A percentile compares a stretch with the other conserved stretches of the same genome.
Conservation (phyloP, 2,888 invertebrate genomes). For the Stratiomys singularior region DNA sequence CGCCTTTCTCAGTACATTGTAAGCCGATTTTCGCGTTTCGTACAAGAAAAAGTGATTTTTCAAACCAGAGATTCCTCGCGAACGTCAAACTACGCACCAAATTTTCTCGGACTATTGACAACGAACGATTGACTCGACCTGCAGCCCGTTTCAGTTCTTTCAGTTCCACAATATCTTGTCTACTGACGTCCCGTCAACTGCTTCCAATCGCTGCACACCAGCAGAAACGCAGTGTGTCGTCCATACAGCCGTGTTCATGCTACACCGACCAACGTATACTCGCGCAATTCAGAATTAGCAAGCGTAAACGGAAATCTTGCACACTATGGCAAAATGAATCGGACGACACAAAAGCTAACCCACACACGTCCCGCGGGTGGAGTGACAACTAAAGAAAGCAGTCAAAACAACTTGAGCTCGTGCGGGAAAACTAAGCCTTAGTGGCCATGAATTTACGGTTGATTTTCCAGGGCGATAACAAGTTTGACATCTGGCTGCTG, state of each 20-base stretch:
- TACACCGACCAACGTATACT: conserved; percentile 2
- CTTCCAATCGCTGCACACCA: conserved; percentile 10
- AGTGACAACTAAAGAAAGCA: conserved; percentile 25
- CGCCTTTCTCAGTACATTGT: conserved; percentile 44
- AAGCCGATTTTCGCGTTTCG: conserved; percentile 16
- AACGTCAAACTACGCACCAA: conserved; percentile 50
- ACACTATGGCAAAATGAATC: not conserved
- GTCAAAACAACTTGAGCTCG: not conserved
- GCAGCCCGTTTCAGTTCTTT: conserved; percentile 41
- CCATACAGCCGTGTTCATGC: conserved; percentile 14
- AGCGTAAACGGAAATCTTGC: not conserved
- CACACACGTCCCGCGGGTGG: conserved; percentile 11
- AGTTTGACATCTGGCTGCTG: not conserved
- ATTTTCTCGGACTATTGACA: conserved; percentile 48
- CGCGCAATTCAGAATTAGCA: not conserved
- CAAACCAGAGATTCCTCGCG: conserved; percentile 36
- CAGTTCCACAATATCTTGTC: conserved; percentile 30
- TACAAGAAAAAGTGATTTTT: conserved; percentile 34
- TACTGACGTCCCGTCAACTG: conserved; percentile 22
- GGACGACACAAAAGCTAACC: not conserved
- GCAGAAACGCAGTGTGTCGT: not conserved
- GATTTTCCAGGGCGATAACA: not conserved
- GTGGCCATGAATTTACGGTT: not conserved
- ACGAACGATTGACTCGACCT: conserved; percentile 44
- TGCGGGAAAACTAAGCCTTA: conserved; percentile 1